These are phyloP conservation scores for Maconellicoccus hirsutus DNA, from an alignment of 1,140 invertebrate species.

Conservation along the genomic window DNA sequence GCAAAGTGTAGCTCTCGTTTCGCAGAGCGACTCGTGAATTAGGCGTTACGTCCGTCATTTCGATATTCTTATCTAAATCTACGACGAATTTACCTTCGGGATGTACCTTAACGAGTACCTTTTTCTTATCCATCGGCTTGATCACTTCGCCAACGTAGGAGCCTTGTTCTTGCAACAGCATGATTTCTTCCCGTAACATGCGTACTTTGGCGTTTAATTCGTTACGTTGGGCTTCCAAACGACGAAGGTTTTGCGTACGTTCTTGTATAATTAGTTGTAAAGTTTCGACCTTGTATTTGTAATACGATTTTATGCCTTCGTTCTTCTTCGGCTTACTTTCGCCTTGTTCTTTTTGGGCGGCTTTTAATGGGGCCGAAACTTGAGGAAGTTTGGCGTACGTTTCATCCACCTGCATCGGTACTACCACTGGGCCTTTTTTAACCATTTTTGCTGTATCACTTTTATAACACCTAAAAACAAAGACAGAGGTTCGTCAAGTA, in stretches of 20 bases:
- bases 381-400: background rate
- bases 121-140: conserved; percentile 99
- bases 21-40: conserved; percentile 95
- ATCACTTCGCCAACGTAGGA: conserved; percentile 99
- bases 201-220: conserved; percentile 99
- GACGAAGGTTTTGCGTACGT: conserved; percentile 92
- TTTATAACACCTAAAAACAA: no score
- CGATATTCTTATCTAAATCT: conserved; percentile 98
- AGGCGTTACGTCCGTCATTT: conserved; percentile 95
- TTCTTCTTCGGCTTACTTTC: conserved; percentile 47
- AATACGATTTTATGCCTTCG: conserved; percentile 88
- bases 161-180: conserved; percentile 96
- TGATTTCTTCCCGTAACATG: conserved; percentile 93
- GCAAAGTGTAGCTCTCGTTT: conserved; percentile 97
- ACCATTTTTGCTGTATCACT: conserved; percentile 16
- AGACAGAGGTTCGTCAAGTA: no score
- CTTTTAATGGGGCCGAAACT: background rate
- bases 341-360: conserved; percentile 74
- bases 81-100: conserved; percentile 99
- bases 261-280: conserved; percentile 89
- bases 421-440: background rate
- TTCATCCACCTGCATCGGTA: conserved; percentile 9
- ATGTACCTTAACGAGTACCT: conserved; percentile 98
- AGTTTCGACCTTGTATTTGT: conserved; percentile 95
- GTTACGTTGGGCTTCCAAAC: conserved; percentile 97